Base-by-base conservation (phyloP, 2,797 vertebrate genomes). In the Karalla daura region DNA sequence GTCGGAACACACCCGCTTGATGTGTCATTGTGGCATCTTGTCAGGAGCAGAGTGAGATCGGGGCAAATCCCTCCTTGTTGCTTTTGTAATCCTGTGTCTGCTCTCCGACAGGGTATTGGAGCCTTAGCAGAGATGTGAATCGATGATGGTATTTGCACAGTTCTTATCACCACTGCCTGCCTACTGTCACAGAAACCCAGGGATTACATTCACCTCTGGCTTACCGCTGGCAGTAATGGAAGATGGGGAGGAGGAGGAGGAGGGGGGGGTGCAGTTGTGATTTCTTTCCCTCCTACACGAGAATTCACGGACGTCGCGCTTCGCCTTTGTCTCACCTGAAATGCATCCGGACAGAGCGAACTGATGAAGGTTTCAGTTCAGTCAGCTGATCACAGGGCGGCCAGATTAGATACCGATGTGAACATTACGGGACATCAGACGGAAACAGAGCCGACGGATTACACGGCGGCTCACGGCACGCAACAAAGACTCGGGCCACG, bases 81-180 rank as follows among this genome's bases (percentile, higher is more conserved):
- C 76, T 59, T 37, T 78, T 66, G 72, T 88, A 87, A 90, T 89
- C 84, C 81, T 23, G 32, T 53, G 77, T 80, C 71, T 82, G 62
- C 74, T 76, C 59, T 69, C 66, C 17, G 56, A 73, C 66, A 47
- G 65, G 70, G 58, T 63, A 74, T 72, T 66, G 74, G 54, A 82
- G 67, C 53, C 49, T 69, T 27, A 63, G 67, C 76, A 33, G 66
- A 79, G 71, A 83, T 83, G 59, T 53, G 68, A 86, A 88, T 86
- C 79, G 27, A 75, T 84, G 81, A 74, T 81, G 65, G 78, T 80
- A 83, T 90, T 90, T 87, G 65, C 80, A 78, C 78, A 78, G 50
- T 78, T 80, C 77, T 83, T 88, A 88, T 90, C 83, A 54, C 27
- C n/a, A 18, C 61, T 43, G 64, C 59, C 65, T 53, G 86, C 83